Conservation (phyloP, 2,113 vertebrate genomes). For the Heliornis fulica region DNA sequence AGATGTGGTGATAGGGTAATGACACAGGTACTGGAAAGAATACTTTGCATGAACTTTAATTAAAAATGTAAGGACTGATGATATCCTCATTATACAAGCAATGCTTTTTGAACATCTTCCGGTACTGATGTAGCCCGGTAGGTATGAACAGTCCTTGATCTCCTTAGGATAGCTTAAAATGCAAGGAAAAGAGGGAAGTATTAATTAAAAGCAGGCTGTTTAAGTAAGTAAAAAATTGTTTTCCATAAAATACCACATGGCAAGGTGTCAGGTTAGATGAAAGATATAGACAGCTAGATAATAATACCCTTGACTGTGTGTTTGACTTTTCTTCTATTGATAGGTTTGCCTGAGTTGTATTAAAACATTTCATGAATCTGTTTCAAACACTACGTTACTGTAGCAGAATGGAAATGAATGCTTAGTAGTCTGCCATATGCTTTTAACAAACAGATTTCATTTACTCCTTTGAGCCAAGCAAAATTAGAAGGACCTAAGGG, state of each 20-base stretch:
- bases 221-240: slow-evolving; percentile 29
- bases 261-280: slow-evolving; percentile 32
- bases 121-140: background rate
- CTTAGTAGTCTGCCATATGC: background rate
- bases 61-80: slow-evolving; percentile 16
- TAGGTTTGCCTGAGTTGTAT: slow-evolving; percentile 26
- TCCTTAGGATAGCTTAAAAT: slow-evolving; percentile 13
- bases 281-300: slow-evolving; percentile 22
- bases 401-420: slow-evolving; percentile 45
- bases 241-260: background rate
- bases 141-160: background rate
- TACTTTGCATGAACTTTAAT: slow-evolving; percentile 30
- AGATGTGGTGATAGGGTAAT: background rate
- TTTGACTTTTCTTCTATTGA: slow-evolving; percentile 52
- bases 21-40: slow-evolving; percentile 12
- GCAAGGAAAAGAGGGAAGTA: background rate
- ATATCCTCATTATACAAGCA: background rate
- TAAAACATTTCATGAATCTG: slow-evolving; percentile 56
- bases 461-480: slow-evolving; percentile 12
- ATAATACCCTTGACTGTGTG: slow-evolving; percentile 22
- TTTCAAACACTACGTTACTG: slow-evolving; percentile 47
- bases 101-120: background rate
- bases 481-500: slow-evolving; percentile 49
- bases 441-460: slow-evolving; percentile 52
- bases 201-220: slow-evolving; percentile 42